A percentile compares a stretch with the other conserved stretches of the same genome.
phyloP scores from a whole-genome alignment of 2,113 vertebrate genomes.

The Leucoraja erinaceus region DNA sequence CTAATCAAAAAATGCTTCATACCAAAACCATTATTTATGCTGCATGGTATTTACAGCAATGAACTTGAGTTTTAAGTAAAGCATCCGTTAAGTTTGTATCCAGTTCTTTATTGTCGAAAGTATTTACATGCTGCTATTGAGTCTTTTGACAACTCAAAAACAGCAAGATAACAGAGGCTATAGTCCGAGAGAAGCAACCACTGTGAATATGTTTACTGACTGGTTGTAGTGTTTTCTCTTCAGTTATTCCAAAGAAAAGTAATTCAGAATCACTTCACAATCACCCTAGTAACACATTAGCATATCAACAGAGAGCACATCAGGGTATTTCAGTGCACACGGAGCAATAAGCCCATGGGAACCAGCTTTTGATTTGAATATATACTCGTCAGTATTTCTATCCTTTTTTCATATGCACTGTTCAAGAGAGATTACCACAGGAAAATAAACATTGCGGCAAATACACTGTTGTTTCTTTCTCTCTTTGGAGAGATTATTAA shows the following conservation, averaged over 20 bases:
- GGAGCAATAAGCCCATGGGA: conserved; percentile 30
- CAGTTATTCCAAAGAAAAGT: conserved; percentile 34
- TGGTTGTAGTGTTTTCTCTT: conserved; percentile 28
- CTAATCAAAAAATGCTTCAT: neutral
- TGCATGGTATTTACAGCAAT: neutral
- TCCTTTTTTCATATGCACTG: neutral
- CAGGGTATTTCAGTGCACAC: conserved; percentile 20
- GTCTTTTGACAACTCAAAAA: conserved; percentile 11
- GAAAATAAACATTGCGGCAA: neutral
- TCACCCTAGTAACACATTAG: conserved; percentile 38
- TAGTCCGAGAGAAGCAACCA: neutral
- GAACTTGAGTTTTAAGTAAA: neutral
- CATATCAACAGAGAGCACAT: conserved; percentile 33
- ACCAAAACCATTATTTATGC: neutral
- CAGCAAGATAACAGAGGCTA: conserved; percentile 3
- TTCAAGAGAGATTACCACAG: neutral
- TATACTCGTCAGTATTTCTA: neutral
- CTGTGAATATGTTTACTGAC: conserved; percentile 32
- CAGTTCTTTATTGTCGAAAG: neutral
- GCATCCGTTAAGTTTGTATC: neutral
- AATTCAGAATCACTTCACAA: conserved; percentile 25
- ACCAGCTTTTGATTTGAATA: conserved; percentile 10
- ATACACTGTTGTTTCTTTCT: neutral
- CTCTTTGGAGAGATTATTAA: neutral
- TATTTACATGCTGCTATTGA: neutral